Conservation (phyloP, 2,888 invertebrate genomes). For the Cerastoderma edule region DNA sequence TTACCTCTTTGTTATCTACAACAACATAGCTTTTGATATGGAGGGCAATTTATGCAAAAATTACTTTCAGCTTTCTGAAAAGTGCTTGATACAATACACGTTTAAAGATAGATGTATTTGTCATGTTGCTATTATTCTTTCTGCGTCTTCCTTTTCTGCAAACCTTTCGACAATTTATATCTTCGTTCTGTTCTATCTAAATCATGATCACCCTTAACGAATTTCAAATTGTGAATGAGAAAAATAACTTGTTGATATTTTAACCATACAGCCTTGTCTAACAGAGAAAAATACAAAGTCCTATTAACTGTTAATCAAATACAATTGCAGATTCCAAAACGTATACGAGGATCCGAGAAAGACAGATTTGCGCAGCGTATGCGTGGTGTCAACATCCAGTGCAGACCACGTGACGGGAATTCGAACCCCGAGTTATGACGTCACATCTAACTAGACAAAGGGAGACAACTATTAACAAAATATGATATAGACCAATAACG, state of each 20-base stretch:
- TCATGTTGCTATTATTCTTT: no score
- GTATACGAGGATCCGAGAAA: conserved; percentile 5
- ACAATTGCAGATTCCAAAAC: background rate
- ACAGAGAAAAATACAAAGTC: background rate
- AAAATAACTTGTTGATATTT: background rate
- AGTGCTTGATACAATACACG: no score
- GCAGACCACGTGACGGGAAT: background rate
- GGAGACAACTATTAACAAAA: conserved; percentile 14
- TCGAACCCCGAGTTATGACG: conserved; percentile 6
- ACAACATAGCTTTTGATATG: background rate
- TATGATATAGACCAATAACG: no score
- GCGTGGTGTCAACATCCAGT: background rate
- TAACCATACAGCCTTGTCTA: background rate
- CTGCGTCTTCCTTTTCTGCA: no score
- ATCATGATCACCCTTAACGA: background rate
- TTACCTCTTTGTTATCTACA: background rate
- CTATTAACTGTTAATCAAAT: background rate
- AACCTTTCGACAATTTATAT: background rate
- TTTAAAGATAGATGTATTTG: no score
- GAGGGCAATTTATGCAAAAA: no score
- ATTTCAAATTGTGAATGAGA: background rate
- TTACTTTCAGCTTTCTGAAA: no score
- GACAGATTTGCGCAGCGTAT: background rate
- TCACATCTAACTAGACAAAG: background rate
- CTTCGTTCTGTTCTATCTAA: background rate